A percentile compares a stretch with the other conserved stretches of the same genome.
Evolutionary conservation across 2,113 vertebrate genomes (phyloP).

Genomic region (Aix galericulata): DNA sequence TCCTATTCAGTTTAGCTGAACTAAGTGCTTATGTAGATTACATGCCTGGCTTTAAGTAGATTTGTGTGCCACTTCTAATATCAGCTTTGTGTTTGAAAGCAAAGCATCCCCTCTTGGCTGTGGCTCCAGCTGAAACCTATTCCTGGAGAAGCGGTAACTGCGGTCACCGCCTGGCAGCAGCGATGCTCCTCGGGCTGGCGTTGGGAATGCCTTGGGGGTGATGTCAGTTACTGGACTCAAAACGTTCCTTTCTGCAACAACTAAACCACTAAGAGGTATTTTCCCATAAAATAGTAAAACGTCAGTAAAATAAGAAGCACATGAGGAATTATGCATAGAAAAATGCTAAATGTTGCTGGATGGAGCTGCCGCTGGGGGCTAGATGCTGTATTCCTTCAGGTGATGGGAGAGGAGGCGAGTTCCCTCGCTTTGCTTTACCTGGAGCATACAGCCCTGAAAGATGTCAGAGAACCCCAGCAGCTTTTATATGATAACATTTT

Average conservation of each 20-base stretch:
- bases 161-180: neutral
- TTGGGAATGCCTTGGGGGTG: neutral
- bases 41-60: neutral
- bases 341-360: neutral
- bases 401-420: neutral
- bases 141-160: neutral
- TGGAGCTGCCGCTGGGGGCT: neutral
- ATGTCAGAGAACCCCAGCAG: neutral
- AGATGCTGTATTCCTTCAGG: neutral
- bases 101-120: neutral
- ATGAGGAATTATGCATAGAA: neutral
- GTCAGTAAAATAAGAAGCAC: neutral
- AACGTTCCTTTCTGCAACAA: neutral
- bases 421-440: neutral
- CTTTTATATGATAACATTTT: neutral
- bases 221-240: neutral
- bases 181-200: neutral
- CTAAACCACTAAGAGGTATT: neutral
- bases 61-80: neutral
- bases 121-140: neutral
- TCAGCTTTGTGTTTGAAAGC: neutral
- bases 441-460: accelerated
- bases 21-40: accelerated
- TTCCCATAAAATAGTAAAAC: neutral
- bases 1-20: neutral